These are phyloP conservation scores for Meandrusa payeni DNA, from an alignment of 2,888 invertebrate genomes.

Conservation along the genomic window DNA sequence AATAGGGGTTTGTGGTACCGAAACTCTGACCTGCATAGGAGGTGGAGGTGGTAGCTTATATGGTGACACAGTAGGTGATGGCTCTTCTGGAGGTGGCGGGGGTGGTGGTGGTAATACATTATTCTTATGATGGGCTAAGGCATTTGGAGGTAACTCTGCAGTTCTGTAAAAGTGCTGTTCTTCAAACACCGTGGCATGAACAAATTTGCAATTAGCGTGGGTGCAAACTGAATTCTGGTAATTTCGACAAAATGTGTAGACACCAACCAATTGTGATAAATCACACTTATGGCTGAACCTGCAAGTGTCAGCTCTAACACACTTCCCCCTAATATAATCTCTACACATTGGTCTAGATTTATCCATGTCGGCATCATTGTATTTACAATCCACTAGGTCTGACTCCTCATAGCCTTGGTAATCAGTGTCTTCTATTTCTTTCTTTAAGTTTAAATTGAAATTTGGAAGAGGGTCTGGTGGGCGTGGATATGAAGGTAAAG, in stretches of 20 bases:
- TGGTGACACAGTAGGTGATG: too few relatives aligned
- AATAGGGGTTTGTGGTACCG: too few relatives aligned
- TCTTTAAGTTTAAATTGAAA: constrained; percentile 27
- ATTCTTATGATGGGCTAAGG: constrained; percentile 43
- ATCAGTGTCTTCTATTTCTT: constrained; percentile 29
- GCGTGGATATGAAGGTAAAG: constrained; percentile 33
- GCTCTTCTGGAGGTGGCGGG: constrained; percentile 39
- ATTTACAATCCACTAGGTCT: constrained; percentile 5
- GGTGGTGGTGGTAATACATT: constrained; percentile 32
- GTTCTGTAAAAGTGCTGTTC: constrained; percentile 55
- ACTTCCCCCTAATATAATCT: constrained; percentile 54
- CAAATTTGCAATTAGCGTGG: constrained; percentile 51
- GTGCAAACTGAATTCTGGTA: constrained; percentile 53
- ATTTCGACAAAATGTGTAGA: constrained; percentile 59
- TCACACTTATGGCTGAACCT: constrained; percentile 52
- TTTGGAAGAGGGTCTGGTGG: constrained; percentile 27
- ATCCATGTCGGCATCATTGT: constrained; percentile 6
- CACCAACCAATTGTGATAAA: constrained; percentile 43
- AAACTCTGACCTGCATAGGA: too few relatives aligned
- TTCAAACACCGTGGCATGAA: constrained; percentile 60
- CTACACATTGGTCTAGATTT: constrained; percentile 44
- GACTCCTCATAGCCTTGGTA: constrained; percentile 15
- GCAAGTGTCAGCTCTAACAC: constrained; percentile 43
- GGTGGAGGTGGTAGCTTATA: too few relatives aligned
- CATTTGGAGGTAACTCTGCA: constrained; percentile 48